Evolutionary conservation across 2,113 vertebrate species (phyloP), one percentile per base, ranked within the genome.

Genomic region (Apteryx owenii): DNA sequence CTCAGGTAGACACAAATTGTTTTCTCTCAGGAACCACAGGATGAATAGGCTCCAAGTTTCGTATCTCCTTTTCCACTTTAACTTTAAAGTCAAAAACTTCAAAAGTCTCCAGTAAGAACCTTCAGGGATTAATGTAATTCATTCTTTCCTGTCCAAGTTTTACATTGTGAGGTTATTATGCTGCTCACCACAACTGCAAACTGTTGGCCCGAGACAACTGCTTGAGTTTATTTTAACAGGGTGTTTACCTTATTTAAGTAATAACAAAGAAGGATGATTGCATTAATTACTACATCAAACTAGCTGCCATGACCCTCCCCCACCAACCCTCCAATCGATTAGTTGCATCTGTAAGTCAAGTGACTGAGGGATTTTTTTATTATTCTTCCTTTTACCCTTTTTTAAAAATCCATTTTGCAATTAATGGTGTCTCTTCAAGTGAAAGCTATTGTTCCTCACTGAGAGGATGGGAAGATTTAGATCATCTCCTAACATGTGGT

Each of bases 211-310:
- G 90, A 94, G 95, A 81, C 83, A 93, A 96, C 83, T 90, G 86
- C 80, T 94, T 95, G 72, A 95, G 85, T 97, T 97, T 96, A 96
- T 94, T 97, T 97, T 96, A 96, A 92, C 73, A 86, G 86, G 54
- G 72, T 85, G 88, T 96, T 96, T 97, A 97, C 94, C 95, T 97
- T 95, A 95, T 90, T 97, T 93, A 91, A 93, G 70, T 81, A 95
- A 85, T 93, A 95, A 93, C 85, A 89, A 96, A 85, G 80, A 88
- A 68, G 40, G 81, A 93, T 95, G 83, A 76, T 82, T 90, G 53
- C 46, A 48, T 91, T 91, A 84, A 93, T 97, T 95, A 88, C 76
- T 94, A 71, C 81, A 81, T 85, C 84, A 95, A 65, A 61, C 64
- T 85, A 72, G 33, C 72, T 84, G 92, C 76, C 90, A 95, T 65